phyloP scores from a whole-genome alignment of 2,888 invertebrate genomes.

The Caenorhabditis afra region DNA sequence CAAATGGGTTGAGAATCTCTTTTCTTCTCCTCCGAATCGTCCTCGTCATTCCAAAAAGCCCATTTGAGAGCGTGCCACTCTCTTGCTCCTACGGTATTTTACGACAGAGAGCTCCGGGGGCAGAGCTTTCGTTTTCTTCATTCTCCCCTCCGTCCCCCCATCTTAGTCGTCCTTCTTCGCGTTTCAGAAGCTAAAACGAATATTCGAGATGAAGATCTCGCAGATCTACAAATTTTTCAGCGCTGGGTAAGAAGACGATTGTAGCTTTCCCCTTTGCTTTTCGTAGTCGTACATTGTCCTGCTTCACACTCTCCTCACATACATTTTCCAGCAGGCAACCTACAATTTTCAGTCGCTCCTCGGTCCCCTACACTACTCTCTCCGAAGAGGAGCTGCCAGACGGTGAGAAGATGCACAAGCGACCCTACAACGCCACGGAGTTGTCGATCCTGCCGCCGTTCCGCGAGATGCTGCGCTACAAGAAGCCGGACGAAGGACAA shows the following conservation, averaged over 20 bases:
- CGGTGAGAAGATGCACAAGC: too few relatives aligned
- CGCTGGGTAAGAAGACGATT: constrained; percentile 11
- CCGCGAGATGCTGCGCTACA: not conserved
- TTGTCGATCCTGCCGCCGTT: constrained; percentile 18
- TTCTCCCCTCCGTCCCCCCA: not conserved
- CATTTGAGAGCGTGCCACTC: not conserved
- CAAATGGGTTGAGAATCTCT: not conserved
- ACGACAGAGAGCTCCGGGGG: not conserved
- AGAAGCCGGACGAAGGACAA: constrained; percentile 9
- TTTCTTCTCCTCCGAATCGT: not conserved
- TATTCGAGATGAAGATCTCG: constrained; percentile 11
- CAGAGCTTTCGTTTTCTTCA: not conserved
- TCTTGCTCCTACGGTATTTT: constrained; percentile 5
- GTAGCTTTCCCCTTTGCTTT: too few relatives aligned
- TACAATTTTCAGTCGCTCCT: constrained; percentile 18
- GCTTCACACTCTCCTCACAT: not conserved
- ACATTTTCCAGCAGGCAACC: not conserved
- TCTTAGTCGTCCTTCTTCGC: not conserved
- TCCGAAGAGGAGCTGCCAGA: not conserved
- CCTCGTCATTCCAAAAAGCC: not conserved
- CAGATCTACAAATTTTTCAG: constrained; percentile 18
- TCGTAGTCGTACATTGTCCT: constrained; percentile 10
- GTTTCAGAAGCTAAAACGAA: not conserved
- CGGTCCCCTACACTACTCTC: constrained; percentile 28
- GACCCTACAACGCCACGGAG: not conserved